Evolutionary conservation across 2,888 invertebrate species (phyloP), one percentile per base, ranked within the genome.

Genomic region (Callimorpha dominula): DNA sequence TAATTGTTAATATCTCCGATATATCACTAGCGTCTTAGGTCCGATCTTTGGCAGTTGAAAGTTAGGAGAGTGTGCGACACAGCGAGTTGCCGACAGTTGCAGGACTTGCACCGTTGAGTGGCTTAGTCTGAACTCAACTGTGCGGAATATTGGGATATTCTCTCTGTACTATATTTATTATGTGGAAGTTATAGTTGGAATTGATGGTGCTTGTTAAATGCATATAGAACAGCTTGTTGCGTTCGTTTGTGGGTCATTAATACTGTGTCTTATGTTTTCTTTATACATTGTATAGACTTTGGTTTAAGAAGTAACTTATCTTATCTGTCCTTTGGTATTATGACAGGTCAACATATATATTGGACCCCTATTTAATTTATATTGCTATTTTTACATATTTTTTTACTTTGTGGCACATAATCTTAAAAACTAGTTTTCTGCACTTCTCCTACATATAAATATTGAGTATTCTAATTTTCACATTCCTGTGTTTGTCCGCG

Each of bases 41-140:
- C 42, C 74, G 76, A 73, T 76, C 74, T 82, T 80, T 82, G 78
- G 75, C 73, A 76, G 71, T 52, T 63, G 66, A 78, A 82, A 82
- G 81, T 84, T 84, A 54, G 54, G 60, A 65, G 40, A 68, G 65
- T 63, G 49, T 73, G 54, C 70, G 71, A 74, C 71, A 43, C 72
- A 62, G 50, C 12, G 72, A 79, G 84, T 82, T 79, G 65, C 65
- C 52, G 70, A 77, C 80, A 82, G 82, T 71, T 74, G 63, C 57
- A 67, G 46, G 43, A 65, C 66, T 65, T 65, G 46, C 20, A 46
- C 68, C 65, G 73, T 75, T 64, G 60, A 68, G 57, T 66, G 76
- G 68, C 70, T 68, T 69, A 70, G 62, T 63, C 6, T 31, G 17
- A 65, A 57, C 65, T 70, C 20, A 68, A 71, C 72, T 78, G 64